Conservation (phyloP, 2,113 vertebrate genomes). For the Melanocharis versteri region DNA sequence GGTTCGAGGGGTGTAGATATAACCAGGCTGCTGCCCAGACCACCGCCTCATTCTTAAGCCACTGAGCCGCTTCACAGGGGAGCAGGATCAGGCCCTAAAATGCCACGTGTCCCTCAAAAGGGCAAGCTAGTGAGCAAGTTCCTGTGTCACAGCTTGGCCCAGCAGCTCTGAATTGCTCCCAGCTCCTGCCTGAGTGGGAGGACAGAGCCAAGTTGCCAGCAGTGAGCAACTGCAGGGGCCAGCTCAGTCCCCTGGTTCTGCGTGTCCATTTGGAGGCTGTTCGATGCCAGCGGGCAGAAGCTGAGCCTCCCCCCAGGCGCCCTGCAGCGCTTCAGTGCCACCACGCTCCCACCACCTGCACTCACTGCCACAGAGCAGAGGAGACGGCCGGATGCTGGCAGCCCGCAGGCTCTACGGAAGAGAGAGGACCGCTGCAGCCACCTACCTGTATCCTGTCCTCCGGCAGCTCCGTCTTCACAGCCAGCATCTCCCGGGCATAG, state of each 20-base stretch:
- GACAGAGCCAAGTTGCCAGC: neutral
- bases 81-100: neutral
- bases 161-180: neutral
- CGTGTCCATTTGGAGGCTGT: neutral
- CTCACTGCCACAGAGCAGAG: neutral
- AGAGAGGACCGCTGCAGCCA: neutral
- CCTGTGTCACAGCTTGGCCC: neutral
- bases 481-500: slow-evolving; percentile 93
- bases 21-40: neutral
- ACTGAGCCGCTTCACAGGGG: neutral
- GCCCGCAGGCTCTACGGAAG: accelerated
- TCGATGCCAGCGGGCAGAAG: neutral
- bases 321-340: neutral
- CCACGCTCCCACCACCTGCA: neutral
- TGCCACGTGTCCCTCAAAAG: neutral
- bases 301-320: accelerated
- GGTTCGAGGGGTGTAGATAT: neutral
- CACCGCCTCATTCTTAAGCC: neutral
- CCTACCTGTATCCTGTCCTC: slow-evolving; percentile 94
- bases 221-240: neutral
- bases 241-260: neutral
- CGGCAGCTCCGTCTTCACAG: slow-evolving; percentile 91
- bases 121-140: neutral
- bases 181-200: neutral
- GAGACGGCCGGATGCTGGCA: neutral